Conservation (phyloP, 2,113 vertebrate genomes). For the Phylloscopus trochilus region DNA sequence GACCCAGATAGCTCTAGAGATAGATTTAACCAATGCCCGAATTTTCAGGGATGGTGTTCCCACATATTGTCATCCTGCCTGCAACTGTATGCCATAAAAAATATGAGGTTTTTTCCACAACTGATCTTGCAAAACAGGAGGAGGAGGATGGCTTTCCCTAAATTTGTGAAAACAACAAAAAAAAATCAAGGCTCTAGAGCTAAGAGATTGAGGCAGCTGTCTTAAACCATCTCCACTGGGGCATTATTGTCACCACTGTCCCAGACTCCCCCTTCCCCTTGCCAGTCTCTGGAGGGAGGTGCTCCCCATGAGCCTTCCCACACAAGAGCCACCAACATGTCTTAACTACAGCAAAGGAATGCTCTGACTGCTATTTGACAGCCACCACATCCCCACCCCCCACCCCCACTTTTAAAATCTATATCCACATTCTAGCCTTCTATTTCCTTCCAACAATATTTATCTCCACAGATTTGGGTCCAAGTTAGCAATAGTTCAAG, state of each 20-base stretch:
- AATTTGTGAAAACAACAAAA: neutral
- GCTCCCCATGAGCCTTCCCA: neutral
- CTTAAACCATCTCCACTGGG: neutral
- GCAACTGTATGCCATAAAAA: neutral
- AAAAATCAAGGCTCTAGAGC: neutral
- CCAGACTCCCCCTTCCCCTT: neutral
- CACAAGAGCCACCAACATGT: neutral
- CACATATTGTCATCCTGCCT: neutral
- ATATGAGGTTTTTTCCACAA: neutral
- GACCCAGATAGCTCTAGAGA: neutral
- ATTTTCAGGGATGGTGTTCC: neutral
- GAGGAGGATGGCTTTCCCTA: neutral
- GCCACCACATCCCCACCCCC: neutral
- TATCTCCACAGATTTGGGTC: neutral
- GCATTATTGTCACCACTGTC: neutral
- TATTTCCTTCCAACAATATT: neutral
- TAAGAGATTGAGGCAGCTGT: neutral
- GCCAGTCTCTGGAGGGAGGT: neutral
- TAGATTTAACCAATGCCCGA: neutral
- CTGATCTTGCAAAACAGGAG: neutral
- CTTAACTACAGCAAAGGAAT: neutral
- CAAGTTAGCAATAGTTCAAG: neutral
- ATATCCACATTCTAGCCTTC: neutral
- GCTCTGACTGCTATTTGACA: neutral
- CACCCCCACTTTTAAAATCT: neutral